Percentiles rank a stretch among this genome's conserved stretches.
phyloP scores from a whole-genome alignment of 2,888 invertebrate species.

The Falcaria lacertinaria region DNA sequence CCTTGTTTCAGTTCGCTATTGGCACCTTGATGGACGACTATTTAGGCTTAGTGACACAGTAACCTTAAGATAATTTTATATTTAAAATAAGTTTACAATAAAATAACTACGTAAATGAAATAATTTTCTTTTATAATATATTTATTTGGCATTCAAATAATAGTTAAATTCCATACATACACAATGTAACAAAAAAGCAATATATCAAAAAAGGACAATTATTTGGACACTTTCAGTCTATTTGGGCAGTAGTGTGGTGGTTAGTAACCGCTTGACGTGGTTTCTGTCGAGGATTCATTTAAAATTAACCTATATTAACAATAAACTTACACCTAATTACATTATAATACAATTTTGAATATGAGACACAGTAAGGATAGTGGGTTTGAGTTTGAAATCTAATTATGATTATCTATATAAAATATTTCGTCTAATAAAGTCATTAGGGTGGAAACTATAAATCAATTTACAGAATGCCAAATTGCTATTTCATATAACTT shows the following conservation, averaged over 20 bases:
- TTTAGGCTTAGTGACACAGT: conserved; percentile 86
- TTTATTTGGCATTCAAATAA: conserved; percentile 79
- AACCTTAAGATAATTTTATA: conserved; percentile 20
- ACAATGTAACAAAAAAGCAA: conserved; percentile 73
- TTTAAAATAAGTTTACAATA: conserved; percentile 17
- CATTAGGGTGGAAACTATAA: conserved; percentile 25
- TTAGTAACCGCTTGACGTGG: conserved; percentile 28
- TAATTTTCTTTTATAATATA: conserved; percentile 38
- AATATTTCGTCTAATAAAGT: conserved; percentile 9
- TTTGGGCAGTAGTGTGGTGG: conserved; percentile 60
- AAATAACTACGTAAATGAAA: conserved; percentile 33
- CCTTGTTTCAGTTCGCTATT: conserved; percentile 94
- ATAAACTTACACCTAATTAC: conserved; percentile 27
- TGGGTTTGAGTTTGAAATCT: too few relatives aligned
- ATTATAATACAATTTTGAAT: conserved; percentile 4
- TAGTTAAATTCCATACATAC: conserved; percentile 66
- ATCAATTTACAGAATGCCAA: conserved; percentile 51
- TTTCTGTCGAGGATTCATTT: conserved; percentile 20
- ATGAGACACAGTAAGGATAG: neutral
- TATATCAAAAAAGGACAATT: conserved; percentile 64
- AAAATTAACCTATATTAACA: conserved; percentile 31
- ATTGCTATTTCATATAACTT: conserved; percentile 37
- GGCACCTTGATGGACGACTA: conserved; percentile 99
- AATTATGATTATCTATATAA: conserved; percentile 8
- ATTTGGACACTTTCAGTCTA: conserved; percentile 78